Conservation (phyloP, 2,888 invertebrate genomes). For the Athalia rosae region DNA sequence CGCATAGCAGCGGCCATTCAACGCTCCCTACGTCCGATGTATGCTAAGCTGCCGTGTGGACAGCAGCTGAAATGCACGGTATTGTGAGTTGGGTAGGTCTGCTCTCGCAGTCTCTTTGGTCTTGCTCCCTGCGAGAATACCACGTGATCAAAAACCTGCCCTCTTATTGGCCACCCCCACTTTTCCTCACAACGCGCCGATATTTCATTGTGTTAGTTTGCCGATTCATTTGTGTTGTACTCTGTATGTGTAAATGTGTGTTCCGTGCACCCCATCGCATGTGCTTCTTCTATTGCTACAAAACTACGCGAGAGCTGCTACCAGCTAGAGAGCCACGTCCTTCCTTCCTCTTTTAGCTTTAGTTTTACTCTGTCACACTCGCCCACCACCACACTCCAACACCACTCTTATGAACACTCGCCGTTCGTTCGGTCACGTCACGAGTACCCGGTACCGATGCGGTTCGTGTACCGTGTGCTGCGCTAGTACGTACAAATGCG, state of each 20-base stretch:
- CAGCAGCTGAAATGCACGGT: conserved; percentile 56
- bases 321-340: no score
- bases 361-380: conserved; percentile 43
- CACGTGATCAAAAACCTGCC: conserved; percentile 23
- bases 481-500: conserved; percentile 14
- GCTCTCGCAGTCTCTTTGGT: conserved; percentile 48
- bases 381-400: conserved; percentile 22
- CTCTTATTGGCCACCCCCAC: conserved; percentile 28
- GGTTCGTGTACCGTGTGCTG: conserved; percentile 14
- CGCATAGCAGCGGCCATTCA: conserved; percentile 66
- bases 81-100: conserved; percentile 54
- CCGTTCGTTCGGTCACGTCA: conserved; percentile 45
- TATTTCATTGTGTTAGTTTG: conserved; percentile 20
- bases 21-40: conserved; percentile 55
- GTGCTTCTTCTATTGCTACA: neutral
- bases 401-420: conserved; percentile 19
- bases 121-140: conserved; percentile 40
- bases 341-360: neutral
- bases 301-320: no score
- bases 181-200: conserved; percentile 1
- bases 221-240: neutral
- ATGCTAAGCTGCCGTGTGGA: conserved; percentile 53
- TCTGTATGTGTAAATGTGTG: conserved; percentile 17
- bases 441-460: conserved; percentile 11
- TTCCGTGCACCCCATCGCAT: conserved; percentile 17